Evolutionary conservation across 2,797 vertebrate species (phyloP).

Genomic region (Pangasius sanitwongsei): DNA sequence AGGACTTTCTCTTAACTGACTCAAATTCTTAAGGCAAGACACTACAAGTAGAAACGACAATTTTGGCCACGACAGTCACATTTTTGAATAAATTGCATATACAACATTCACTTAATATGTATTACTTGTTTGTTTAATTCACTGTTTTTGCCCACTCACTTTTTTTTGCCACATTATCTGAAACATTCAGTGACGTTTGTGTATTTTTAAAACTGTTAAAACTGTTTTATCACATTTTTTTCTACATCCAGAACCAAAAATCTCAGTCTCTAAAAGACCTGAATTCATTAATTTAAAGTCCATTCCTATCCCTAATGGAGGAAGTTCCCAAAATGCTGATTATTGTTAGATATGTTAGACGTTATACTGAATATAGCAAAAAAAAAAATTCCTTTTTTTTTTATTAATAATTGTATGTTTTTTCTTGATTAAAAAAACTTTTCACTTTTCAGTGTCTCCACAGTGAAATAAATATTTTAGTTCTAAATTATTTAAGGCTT

Average conservation of each 20-base stretch:
- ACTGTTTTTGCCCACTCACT: background rate
- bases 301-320: background rate
- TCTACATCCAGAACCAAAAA: background rate
- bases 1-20: background rate
- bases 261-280: background rate
- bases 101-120: background rate
- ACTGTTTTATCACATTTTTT: too few relatives aligned
- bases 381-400: background rate
- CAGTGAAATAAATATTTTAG: background rate
- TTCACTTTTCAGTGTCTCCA: background rate
- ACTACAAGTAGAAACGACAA: conserved; percentile 4
- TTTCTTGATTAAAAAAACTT: background rate
- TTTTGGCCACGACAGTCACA: too few relatives aligned
- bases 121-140: background rate
- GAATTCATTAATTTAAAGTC: background rate
- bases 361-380: background rate
- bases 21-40: conserved; percentile 7
- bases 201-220: too few relatives aligned
- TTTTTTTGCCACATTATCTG: background rate
- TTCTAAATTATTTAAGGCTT: background rate
- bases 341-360: background rate
- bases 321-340: background rate
- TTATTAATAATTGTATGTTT: background rate
- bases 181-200: background rate
- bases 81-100: background rate